These are phyloP conservation scores for Aphidius ervi DNA, from an alignment of 1,140 invertebrate genomes.

Conservation along the genomic window DNA sequence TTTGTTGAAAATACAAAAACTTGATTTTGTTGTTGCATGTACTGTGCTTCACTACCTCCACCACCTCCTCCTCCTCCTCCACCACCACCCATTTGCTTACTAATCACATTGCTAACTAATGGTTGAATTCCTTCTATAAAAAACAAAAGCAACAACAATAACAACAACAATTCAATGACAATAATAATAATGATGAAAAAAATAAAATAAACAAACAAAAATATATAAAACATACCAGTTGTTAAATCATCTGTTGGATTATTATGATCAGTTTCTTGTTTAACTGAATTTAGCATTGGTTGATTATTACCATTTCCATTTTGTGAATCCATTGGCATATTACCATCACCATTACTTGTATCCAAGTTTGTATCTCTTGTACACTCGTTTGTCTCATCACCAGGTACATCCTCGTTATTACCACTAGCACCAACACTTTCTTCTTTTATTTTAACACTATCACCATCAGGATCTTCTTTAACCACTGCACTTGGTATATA, in stretches of 20 bases:
- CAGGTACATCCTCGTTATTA: slow-evolving; percentile 41
- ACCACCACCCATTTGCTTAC: slow-evolving; percentile 74
- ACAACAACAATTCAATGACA: not conserved
- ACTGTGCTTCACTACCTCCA: slow-evolving; percentile 63
- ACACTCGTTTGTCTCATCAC: slow-evolving; percentile 42
- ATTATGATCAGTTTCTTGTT: slow-evolving; percentile 43
- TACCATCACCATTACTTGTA: slow-evolving; percentile 34
- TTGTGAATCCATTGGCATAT: slow-evolving; percentile 37
- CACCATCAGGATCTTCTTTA: slow-evolving; percentile 45
- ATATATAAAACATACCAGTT: slow-evolving; percentile 21
- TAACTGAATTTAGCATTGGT: slow-evolving; percentile 40
- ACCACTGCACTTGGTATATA: slow-evolving; percentile 42
- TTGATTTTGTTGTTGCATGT: slow-evolving; percentile 95
- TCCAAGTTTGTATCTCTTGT: slow-evolving; percentile 39
- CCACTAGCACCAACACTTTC: slow-evolving; percentile 29
- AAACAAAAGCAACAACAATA: slow-evolving; percentile 9
- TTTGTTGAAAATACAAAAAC: slow-evolving; percentile 96
- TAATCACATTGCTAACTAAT: slow-evolving; percentile 71
- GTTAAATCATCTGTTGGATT: slow-evolving; percentile 30
- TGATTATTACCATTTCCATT: slow-evolving; percentile 33
- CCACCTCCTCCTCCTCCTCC: slow-evolving; percentile 41
- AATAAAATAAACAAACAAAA: not conserved
- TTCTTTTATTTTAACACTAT: slow-evolving; percentile 49
- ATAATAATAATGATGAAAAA: not conserved
- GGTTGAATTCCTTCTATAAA: slow-evolving; percentile 63